phyloP scores from a whole-genome alignment of 2,888 invertebrate species.

The Ormyrus rosae region DNA sequence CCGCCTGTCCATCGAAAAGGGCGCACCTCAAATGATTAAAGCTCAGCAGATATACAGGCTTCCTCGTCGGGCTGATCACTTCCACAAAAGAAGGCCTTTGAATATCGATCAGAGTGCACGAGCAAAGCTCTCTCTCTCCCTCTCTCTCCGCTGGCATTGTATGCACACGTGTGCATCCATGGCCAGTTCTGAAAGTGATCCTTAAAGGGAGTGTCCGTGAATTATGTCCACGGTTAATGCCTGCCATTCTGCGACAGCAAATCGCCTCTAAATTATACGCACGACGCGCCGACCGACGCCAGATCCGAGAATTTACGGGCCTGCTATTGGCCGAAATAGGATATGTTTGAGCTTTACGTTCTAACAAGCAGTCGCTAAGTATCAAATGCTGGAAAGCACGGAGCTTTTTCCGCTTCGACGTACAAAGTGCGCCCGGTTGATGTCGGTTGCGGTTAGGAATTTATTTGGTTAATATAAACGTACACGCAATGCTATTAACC shows the following conservation, averaged over 20 bases:
- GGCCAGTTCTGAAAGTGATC: conserved; percentile 58
- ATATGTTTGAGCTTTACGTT: not conserved
- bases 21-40: too few relatives aligned
- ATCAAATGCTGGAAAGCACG: not conserved
- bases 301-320: not conserved
- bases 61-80: not conserved
- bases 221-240: conserved; percentile 65
- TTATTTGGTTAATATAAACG: too few relatives aligned
- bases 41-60: too few relatives aligned
- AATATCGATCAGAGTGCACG: not conserved
- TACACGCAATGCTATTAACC: too few relatives aligned
- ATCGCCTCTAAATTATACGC: not conserved
- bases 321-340: not conserved
- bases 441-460: too few relatives aligned
- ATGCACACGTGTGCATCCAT: not conserved
- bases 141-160: not conserved
- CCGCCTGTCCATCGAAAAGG: too few relatives aligned
- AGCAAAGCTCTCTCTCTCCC: not conserved
- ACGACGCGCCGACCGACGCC: not conserved
- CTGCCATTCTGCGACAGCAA: conserved; percentile 62
- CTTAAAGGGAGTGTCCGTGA: conserved; percentile 62
- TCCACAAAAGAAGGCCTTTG: not conserved
- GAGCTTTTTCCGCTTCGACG: too few relatives aligned
- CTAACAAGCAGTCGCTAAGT: not conserved
- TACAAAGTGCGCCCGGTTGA: too few relatives aligned